These are phyloP conservation scores for Eubasilissa regina DNA, from an alignment of 1,140 invertebrate species.

Conservation along the genomic window DNA sequence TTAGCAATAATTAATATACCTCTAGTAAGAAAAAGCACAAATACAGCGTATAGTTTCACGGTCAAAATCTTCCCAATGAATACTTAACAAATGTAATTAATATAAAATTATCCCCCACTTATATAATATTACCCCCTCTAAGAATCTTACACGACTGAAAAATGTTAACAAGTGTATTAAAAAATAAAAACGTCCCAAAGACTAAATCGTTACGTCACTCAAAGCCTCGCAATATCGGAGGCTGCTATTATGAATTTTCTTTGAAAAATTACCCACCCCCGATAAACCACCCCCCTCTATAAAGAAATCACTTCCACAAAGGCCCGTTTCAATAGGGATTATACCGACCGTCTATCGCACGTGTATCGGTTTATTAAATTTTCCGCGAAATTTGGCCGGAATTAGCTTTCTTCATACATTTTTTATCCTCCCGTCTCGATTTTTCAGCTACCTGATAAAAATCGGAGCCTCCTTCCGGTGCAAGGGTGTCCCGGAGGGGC, in stretches of 20 bases:
- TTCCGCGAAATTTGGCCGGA: constrained; percentile 42
- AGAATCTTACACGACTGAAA: no score
- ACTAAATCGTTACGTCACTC: constrained; percentile 36
- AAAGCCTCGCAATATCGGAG: constrained; percentile 39
- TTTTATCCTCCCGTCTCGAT: constrained; percentile 11
- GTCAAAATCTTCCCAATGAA: no score
- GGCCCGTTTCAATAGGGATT: constrained; percentile 43
- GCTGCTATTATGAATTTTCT: constrained; percentile 43
- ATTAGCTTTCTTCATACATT: constrained; percentile 26
- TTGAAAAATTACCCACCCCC: constrained; percentile 38
- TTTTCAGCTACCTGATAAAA: background rate
- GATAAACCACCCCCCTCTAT: no score
- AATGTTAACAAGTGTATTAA: constrained; percentile 12
- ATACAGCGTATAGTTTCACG: no score
- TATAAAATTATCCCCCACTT: no score
- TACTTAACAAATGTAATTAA: no score
- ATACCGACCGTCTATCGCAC: constrained; percentile 32
- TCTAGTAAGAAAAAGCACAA: no score
- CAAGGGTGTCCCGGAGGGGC: background rate
- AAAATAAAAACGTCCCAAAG: constrained; percentile 29
- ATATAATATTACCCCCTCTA: no score
- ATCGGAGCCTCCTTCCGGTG: background rate
- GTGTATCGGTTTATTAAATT: constrained; percentile 51
- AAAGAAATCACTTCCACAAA: background rate
- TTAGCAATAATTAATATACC: no score